Base-by-base conservation (phyloP, 2,797 vertebrate genomes). In the Helarctos malayanus region DNA sequence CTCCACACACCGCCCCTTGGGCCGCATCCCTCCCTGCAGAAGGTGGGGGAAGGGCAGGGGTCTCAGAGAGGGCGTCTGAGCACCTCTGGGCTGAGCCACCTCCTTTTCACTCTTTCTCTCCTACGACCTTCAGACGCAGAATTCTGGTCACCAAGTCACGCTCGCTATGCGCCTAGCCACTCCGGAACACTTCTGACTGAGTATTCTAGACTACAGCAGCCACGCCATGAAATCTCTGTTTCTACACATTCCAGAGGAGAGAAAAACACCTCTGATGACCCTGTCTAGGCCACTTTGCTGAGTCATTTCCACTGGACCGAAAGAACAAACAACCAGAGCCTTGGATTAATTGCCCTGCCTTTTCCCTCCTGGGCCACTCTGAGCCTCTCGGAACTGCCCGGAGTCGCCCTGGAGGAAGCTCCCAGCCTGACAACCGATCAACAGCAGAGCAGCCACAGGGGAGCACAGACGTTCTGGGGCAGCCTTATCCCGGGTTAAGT, bases 261-360 rank as follows among this genome's bases (percentile, higher is more conserved):
- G 21, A 83, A 73, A 61, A 76, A 59, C 1, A 19, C 6, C 9
- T 47, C 32, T 29, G 15, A 73, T 80, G 29, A 35, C 38, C 83
- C 52, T 7, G 3, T 14, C 57, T 88, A 4, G 38, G 88, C 16
- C 12, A 68, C 38, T 79, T 49, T 86, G 96, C 92, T 76, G 68
- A 94, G 65, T 97, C 73, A 69, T 69, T 86, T 68, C 73, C 73
- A 69, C 0, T 10, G 27, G 32, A 78, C 29, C 57, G 23, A 80
- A 94, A 75, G 80, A 95, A 92, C 63, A 87, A 94, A 75, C 94
- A 63, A 56, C 7, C 1, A 2, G 35, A n/a, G n/a, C 54, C 95
- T 41, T 12, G 18, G 41, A 18, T 52, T 94, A 96, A 78, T 1
- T 49, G 82, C 75, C 45, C 5, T 3, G n/a, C 35, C 59, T 38